Conservation (phyloP, 2,888 invertebrate species). For the Drosophila vallismaia region DNA sequence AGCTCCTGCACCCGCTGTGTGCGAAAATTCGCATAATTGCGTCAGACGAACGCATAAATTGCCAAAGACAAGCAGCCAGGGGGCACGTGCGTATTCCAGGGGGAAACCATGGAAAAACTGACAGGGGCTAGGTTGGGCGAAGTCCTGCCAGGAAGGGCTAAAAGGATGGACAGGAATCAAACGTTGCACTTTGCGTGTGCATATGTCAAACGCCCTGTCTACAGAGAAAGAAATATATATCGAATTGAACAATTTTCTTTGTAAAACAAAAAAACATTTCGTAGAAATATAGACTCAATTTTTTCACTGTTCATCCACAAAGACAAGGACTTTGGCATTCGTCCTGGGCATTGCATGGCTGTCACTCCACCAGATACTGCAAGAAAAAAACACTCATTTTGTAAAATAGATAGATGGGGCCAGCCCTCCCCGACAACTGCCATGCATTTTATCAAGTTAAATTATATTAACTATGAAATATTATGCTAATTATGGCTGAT, state of each 20-base stretch:
- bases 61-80: constrained; percentile 75
- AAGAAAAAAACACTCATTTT: not conserved
- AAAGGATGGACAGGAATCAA: constrained; percentile 52
- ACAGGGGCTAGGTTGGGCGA: not conserved
- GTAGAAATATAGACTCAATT: not conserved
- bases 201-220: constrained; percentile 60
- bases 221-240: not conserved
- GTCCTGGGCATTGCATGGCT: constrained; percentile 65
- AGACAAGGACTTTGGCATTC: constrained; percentile 27
- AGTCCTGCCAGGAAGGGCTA: not conserved
- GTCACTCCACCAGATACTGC: constrained; percentile 52
- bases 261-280: no score
- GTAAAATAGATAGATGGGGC: not conserved
- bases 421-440: constrained; percentile 22
- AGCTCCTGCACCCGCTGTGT: constrained; percentile 54
- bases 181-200: constrained; percentile 69
- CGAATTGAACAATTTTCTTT: no score
- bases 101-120: constrained; percentile 29
- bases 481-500: constrained; percentile 79
- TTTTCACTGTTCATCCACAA: constrained; percentile 1
- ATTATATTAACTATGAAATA: constrained; percentile 80
- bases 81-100: constrained; percentile 56
- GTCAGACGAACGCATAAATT: constrained; percentile 78
- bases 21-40: constrained; percentile 79
- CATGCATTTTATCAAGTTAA: constrained; percentile 67